phyloP scores from a whole-genome alignment of 1,140 invertebrate species.

The Tetragonula clypearis region DNA sequence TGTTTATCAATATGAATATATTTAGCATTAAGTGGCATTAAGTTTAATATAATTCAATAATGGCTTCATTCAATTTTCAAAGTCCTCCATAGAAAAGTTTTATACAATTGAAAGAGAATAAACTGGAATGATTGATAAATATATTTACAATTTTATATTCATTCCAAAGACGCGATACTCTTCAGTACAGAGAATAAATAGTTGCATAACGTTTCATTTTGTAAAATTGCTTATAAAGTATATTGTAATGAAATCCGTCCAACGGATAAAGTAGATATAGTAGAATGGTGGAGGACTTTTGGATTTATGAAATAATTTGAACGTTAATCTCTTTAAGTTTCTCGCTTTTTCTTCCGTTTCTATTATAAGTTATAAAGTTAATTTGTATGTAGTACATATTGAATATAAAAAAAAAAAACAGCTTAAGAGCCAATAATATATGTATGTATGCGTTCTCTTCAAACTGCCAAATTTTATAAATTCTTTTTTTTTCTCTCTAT shows the following conservation, averaged over 20 bases:
- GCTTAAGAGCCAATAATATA: conserved; percentile 5
- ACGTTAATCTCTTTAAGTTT: background rate
- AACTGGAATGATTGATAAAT: background rate
- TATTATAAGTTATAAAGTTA: conserved; percentile 29
- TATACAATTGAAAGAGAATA: background rate
- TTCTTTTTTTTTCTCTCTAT: background rate
- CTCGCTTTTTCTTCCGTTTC: background rate
- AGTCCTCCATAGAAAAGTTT: background rate
- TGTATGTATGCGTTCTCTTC: conserved; percentile 31
- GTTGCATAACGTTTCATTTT: conserved; percentile 2
- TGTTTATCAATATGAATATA: conserved; percentile 39
- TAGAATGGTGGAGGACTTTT: background rate
- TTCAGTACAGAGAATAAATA: background rate
- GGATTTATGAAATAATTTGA: background rate
- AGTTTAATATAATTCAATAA: conserved; percentile 1
- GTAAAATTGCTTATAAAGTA: conserved; percentile 7
- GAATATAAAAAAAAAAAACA: background rate
- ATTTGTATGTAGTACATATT: conserved; percentile 25
- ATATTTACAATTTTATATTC: background rate
- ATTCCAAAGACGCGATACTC: background rate
- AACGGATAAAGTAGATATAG: conserved; percentile 11
- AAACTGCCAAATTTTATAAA: conserved; percentile 57
- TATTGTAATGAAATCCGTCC: conserved; percentile 25
- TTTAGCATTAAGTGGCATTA: conserved; percentile 41
- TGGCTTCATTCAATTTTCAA: background rate